Conservation (phyloP, 2,113 vertebrate species). For the Puffinus mauretanicus region DNA sequence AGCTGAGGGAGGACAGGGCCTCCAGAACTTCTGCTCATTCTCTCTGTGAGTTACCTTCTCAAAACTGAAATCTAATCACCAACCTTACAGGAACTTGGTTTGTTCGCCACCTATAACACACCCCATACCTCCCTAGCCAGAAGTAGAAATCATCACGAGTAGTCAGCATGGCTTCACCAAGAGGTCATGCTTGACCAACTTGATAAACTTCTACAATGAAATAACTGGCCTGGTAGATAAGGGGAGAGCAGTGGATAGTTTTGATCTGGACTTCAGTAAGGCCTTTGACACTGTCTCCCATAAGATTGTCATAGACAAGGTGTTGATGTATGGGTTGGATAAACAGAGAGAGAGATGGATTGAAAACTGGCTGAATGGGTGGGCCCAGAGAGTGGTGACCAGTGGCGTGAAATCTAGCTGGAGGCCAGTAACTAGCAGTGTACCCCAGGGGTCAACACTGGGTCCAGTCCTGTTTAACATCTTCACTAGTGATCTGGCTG, state of each 20-base stretch:
- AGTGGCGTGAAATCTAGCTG: neutral
- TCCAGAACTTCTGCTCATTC: neutral
- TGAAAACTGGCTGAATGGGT: neutral
- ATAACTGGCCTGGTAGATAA: neutral
- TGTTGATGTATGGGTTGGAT: no score
- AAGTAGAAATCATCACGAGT: neutral
- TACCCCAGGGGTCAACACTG: neutral
- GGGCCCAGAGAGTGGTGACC: neutral
- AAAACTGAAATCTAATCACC: neutral
- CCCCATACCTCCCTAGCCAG: neutral
- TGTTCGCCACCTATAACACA: neutral
- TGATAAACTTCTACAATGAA: neutral
- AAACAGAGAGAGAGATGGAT: neutral
- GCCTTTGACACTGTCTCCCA: neutral
- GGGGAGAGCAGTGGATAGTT: neutral
- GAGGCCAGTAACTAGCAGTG: neutral
- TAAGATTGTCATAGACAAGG: neutral
- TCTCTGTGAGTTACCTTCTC: neutral
- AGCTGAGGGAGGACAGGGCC: neutral
- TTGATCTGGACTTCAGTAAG: neutral
- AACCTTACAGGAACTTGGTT: neutral
- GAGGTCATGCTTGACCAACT: neutral
- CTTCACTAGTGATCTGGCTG: neutral
- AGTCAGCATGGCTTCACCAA: neutral
- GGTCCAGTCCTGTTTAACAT: neutral